Percentiles rank a stretch among this genome's conserved stretches.
Evolutionary conservation across 1,140 invertebrate species (phyloP).

Genomic region (Atopsyche davidsoni): DNA sequence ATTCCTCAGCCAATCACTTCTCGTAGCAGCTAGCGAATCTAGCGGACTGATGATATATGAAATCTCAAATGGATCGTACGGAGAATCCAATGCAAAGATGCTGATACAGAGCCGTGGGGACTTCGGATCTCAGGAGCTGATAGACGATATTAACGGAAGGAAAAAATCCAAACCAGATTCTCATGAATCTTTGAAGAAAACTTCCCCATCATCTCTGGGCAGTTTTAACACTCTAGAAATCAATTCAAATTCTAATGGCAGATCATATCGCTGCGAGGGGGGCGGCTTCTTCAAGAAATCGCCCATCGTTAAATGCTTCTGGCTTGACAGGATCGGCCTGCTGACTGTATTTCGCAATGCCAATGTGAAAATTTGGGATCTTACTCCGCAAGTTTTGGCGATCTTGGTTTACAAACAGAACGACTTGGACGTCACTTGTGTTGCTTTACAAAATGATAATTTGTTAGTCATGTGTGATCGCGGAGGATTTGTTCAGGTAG

Average conservation of each 20-base stretch:
- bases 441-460: slow-evolving; percentile 8
- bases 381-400: slow-evolving; percentile 3
- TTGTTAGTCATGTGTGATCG: slow-evolving; percentile 15
- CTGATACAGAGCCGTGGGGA: slow-evolving; percentile 7
- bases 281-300: slow-evolving; percentile 2
- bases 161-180: neutral
- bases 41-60: slow-evolving; percentile 20
- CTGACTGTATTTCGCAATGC: slow-evolving; percentile 18
- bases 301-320: slow-evolving; percentile 22
- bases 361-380: slow-evolving; percentile 22
- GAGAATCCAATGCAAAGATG: slow-evolving; percentile 17
- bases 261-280: neutral
- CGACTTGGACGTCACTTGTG: slow-evolving; percentile 16
- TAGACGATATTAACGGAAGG: slow-evolving; percentile 13
- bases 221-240: slow-evolving; percentile 2
- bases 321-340: slow-evolving; percentile 7
- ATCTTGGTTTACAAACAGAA: slow-evolving; percentile 10
- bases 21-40: slow-evolving; percentile 16
- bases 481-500: slow-evolving; percentile 21
- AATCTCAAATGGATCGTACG: slow-evolving; percentile 2
- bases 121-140: slow-evolving; percentile 24
- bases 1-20: slow-evolving; percentile 10
- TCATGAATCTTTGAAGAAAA: neutral
- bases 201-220: slow-evolving; percentile 14
- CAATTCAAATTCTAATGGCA: neutral